Percentiles rank a stretch among this genome's conserved stretches.
Evolutionary conservation across 2,888 invertebrate species (phyloP).

Genomic region (Boloria selene): DNA sequence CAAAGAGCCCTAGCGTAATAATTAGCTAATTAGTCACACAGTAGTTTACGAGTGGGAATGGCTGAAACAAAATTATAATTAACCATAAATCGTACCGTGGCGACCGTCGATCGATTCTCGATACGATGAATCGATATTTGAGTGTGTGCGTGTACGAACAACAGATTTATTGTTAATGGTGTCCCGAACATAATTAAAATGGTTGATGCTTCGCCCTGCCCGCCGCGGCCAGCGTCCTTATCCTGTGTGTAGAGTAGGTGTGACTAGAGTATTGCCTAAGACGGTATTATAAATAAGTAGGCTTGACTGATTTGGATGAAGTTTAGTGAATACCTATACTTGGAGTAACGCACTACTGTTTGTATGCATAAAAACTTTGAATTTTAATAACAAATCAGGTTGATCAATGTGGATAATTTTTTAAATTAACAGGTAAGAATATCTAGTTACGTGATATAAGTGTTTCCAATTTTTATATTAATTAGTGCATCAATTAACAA

Average conservation of each 20-base stretch:
- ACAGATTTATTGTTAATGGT: constrained; percentile 82
- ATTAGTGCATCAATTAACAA: too few relatives aligned
- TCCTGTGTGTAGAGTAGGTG: constrained; percentile 46
- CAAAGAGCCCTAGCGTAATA: constrained; percentile 43
- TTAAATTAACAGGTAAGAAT: too few relatives aligned
- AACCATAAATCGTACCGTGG: constrained; percentile 70
- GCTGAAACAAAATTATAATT: constrained; percentile 74
- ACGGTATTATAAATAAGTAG: neutral
- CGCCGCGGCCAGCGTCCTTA: constrained; percentile 66
- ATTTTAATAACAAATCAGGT: too few relatives aligned
- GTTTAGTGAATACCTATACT: too few relatives aligned
- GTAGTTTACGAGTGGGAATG: constrained; percentile 64
- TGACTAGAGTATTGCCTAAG: constrained; percentile 42
- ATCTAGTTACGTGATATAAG: too few relatives aligned
- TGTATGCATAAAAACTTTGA: too few relatives aligned
- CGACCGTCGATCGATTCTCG: constrained; percentile 60
- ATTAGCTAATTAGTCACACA: constrained; percentile 77
- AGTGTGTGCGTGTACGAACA: constrained; percentile 54
- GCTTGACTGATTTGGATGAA: too few relatives aligned
- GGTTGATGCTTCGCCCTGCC: constrained; percentile 77
- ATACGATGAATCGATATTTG: constrained; percentile 57
- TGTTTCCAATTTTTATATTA: too few relatives aligned
- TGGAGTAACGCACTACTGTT: too few relatives aligned
- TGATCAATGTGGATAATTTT: too few relatives aligned
- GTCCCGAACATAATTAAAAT: constrained; percentile 81